These are phyloP conservation scores for Drosophila bocki DNA, from an alignment of 1,140 invertebrate species.

Conservation along the genomic window DNA sequence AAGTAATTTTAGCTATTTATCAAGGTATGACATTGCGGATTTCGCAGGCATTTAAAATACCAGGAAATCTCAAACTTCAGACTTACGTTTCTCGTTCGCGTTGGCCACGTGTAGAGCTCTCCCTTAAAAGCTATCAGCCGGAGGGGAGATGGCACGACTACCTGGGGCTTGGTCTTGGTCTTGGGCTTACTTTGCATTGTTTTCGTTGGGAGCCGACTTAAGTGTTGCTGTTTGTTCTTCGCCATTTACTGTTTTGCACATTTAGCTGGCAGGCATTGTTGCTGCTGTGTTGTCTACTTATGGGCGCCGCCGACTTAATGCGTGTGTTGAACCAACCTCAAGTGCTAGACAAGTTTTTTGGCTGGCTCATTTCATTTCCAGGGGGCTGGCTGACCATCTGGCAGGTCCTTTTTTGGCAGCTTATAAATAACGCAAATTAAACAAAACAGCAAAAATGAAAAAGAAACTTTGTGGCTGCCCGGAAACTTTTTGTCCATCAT, in stretches of 20 bases:
- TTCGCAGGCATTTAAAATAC: conserved; percentile 70
- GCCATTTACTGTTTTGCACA: conserved; percentile 68
- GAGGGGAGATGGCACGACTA: conserved; percentile 21
- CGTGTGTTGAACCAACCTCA: conserved; percentile 50
- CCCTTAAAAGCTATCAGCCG: conserved; percentile 29
- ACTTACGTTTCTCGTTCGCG: conserved; percentile 27
- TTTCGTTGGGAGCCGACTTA: conserved; percentile 65
- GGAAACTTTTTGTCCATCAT: conserved; percentile 65
- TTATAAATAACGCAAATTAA: conserved; percentile 80
- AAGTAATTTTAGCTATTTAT: conserved; percentile 79
- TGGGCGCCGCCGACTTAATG: conserved; percentile 47
- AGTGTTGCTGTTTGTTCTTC: conserved; percentile 61
- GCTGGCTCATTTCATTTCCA: conserved; percentile 42
- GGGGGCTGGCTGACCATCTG: conserved; percentile 50
- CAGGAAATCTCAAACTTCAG: conserved; percentile 61
- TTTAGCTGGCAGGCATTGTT: conserved; percentile 67
- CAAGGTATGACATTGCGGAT: conserved; percentile 79
- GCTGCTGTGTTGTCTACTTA: conserved; percentile 53
- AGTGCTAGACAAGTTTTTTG: conserved; percentile 59
- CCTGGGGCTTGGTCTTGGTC: conserved; percentile 32
- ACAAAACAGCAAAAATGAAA: conserved; percentile 62
- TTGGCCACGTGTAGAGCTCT: conserved; percentile 35
- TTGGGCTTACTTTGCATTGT: conserved; percentile 64
- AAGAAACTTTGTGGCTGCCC: conserved; percentile 64
- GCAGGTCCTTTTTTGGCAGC: conserved; percentile 57